A percentile compares a stretch with the other conserved stretches of the same genome.
phyloP scores from a whole-genome alignment of 2,888 invertebrate species.

The Cetonia aurata region DNA sequence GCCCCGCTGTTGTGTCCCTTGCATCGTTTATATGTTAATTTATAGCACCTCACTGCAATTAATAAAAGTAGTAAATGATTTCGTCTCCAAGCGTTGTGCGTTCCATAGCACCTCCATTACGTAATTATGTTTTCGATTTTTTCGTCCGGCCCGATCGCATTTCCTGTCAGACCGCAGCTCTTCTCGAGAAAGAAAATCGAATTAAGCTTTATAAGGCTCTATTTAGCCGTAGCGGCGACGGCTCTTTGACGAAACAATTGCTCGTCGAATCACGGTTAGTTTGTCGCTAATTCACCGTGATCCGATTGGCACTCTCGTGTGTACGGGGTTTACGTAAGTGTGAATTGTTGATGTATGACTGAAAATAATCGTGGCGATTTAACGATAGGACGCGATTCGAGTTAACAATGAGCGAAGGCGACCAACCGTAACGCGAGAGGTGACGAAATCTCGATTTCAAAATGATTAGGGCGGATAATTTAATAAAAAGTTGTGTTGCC shows the following conservation, averaged over 20 bases:
- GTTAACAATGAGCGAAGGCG: conserved; percentile 12
- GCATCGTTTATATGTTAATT: conserved; percentile 41
- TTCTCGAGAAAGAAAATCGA: too few species aligned
- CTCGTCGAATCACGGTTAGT: conserved; percentile 13
- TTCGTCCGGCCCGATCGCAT: too few species aligned
- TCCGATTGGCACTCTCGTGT: conserved; percentile 17
- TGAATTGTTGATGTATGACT: conserved; percentile 13
- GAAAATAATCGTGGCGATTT: conserved; percentile 35
- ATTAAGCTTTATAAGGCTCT: too few species aligned
- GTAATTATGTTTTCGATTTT: too few species aligned
- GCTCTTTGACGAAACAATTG: conserved; percentile 17
- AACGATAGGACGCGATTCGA: conserved; percentile 14
- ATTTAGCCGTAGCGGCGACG: conserved; percentile 1
- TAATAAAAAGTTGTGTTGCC: too few species aligned
- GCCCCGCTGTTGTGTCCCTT: conserved; percentile 4
- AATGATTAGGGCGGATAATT: not conserved
- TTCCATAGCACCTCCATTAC: too few species aligned
- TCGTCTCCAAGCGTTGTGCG: too few species aligned
- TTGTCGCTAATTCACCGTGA: conserved; percentile 14
- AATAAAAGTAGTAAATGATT: conserved; percentile 29
- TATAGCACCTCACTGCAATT: conserved; percentile 33
- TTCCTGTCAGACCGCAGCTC: too few species aligned
- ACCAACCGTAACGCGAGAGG: conserved; percentile 9
- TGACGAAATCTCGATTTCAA: conserved; percentile 3
- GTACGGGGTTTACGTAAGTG: not conserved